These are phyloP conservation scores for Ctena decussata DNA, from an alignment of 2,888 invertebrate genomes.

Conservation along the genomic window DNA sequence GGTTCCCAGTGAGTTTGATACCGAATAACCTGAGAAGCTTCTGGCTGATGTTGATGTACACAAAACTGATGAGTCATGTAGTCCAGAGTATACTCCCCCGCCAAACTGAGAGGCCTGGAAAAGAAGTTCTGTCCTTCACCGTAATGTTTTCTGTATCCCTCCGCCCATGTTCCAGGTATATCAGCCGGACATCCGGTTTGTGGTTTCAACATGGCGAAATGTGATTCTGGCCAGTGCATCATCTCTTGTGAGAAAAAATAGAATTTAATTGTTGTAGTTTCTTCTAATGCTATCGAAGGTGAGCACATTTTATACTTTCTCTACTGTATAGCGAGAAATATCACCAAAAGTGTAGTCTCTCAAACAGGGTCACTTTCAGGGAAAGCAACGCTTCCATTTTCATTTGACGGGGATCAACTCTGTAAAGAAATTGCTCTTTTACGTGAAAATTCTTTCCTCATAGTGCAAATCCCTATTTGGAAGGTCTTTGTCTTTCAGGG, in stretches of 20 bases:
- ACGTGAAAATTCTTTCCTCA: too few species aligned
- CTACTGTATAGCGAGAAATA: too few species aligned
- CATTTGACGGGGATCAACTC: too few species aligned
- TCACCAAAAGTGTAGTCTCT: too few species aligned
- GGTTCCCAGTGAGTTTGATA: constrained; percentile 74
- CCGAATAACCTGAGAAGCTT: constrained; percentile 38
- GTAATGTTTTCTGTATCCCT: constrained; percentile 65
- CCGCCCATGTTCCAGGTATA: constrained; percentile 53
- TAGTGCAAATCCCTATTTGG: too few species aligned
- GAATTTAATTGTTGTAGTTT: too few species aligned
- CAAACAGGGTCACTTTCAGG: too few species aligned
- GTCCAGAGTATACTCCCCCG: constrained; percentile 61
- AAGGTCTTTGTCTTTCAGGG: too few species aligned
- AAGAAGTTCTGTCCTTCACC: constrained; percentile 64
- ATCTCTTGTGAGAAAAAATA: constrained; percentile 52
- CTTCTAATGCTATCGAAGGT: too few species aligned
- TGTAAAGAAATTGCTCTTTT: too few species aligned
- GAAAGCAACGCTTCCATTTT: too few species aligned
- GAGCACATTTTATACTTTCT: too few species aligned
- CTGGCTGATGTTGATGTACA: constrained; percentile 43
- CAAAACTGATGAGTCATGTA: constrained; percentile 68
- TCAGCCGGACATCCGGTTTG: constrained; percentile 68
- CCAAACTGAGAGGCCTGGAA: constrained; percentile 50
- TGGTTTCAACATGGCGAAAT: constrained; percentile 69
- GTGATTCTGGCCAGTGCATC: constrained; percentile 76